Percentiles rank a stretch among this genome's conserved stretches.
Conservation (phyloP, 2,797 vertebrate genomes). For the Catamblyrhynchus diadema region DNA sequence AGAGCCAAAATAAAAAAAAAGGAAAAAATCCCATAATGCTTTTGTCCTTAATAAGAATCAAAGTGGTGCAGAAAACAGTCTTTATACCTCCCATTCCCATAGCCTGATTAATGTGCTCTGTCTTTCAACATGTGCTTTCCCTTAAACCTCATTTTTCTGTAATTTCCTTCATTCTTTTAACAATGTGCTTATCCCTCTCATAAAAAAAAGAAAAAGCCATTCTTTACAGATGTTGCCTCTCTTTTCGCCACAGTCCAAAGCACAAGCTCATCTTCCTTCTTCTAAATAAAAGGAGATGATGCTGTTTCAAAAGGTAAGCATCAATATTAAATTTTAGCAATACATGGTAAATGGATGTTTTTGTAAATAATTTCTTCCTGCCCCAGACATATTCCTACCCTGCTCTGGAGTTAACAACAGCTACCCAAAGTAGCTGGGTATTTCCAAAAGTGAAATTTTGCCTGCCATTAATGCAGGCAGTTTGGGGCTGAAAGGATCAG, state of each 20-base stretch:
- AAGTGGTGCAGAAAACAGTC: slow-evolving; percentile 41
- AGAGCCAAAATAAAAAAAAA: background rate
- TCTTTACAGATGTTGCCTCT: slow-evolving; percentile 58
- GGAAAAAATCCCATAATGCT: background rate
- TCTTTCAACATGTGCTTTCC: slow-evolving; percentile 66
- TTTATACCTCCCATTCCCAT: slow-evolving; percentile 43
- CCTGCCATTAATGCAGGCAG: background rate
- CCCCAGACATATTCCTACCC: background rate
- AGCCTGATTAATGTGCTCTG: slow-evolving; percentile 54
- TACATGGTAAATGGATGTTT: background rate
- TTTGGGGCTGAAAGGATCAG: background rate
- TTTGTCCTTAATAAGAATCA: slow-evolving; percentile 52
- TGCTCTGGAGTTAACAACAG: background rate
- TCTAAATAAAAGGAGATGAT: background rate
- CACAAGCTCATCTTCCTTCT: background rate
- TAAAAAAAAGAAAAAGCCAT: background rate
- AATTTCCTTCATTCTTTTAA: slow-evolving; percentile 66
- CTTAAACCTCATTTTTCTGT: slow-evolving; percentile 61
- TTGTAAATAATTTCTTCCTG: background rate
- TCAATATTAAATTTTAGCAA: background rate
- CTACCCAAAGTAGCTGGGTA: background rate
- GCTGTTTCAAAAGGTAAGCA: background rate
- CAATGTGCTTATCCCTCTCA: slow-evolving; percentile 47
- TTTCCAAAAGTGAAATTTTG: background rate
- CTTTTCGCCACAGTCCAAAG: background rate